Conservation (phyloP, 2,888 invertebrate genomes). For the Eupithecia inturbata region DNA sequence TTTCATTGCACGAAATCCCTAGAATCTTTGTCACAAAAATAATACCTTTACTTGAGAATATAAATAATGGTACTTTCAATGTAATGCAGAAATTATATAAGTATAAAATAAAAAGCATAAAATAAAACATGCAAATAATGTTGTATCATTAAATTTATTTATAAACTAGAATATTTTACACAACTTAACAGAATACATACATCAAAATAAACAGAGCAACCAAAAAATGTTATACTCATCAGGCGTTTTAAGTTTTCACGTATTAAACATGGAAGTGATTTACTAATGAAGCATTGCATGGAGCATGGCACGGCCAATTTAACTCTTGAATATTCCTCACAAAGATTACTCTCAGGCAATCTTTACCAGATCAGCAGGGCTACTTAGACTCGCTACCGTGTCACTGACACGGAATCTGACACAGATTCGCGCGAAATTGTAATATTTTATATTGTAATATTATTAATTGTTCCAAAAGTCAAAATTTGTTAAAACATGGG, state of each 20-base stretch:
- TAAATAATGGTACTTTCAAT: background rate
- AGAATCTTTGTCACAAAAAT: background rate
- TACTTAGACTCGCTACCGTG: too few relatives aligned
- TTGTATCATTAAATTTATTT: slow-evolving; percentile 78
- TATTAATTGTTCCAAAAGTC: too few relatives aligned
- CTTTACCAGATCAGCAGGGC: background rate
- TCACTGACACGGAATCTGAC: too few relatives aligned
- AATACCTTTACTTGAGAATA: background rate
- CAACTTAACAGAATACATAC: slow-evolving; percentile 84
- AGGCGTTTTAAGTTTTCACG: slow-evolving; percentile 54
- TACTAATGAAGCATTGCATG: background rate
- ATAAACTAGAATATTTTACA: slow-evolving; percentile 83
- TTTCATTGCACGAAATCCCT: background rate
- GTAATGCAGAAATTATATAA: background rate
- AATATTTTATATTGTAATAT: too few relatives aligned
- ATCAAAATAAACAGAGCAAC: slow-evolving; percentile 82
- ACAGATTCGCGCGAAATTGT: too few relatives aligned
- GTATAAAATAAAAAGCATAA: slow-evolving; percentile 56
- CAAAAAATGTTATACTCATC: slow-evolving; percentile 69
- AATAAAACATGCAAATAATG: slow-evolving; percentile 76
- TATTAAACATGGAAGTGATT: slow-evolving; percentile 30
- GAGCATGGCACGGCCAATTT: slow-evolving; percentile 5
- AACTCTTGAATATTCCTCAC: background rate
- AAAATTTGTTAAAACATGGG: too few relatives aligned
- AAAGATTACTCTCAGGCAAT: background rate